A percentile compares a stretch with the other conserved stretches of the same genome.
Evolutionary conservation across 2,888 invertebrate genomes (phyloP).

Genomic region (Caenorhabditis uteleia): DNA sequence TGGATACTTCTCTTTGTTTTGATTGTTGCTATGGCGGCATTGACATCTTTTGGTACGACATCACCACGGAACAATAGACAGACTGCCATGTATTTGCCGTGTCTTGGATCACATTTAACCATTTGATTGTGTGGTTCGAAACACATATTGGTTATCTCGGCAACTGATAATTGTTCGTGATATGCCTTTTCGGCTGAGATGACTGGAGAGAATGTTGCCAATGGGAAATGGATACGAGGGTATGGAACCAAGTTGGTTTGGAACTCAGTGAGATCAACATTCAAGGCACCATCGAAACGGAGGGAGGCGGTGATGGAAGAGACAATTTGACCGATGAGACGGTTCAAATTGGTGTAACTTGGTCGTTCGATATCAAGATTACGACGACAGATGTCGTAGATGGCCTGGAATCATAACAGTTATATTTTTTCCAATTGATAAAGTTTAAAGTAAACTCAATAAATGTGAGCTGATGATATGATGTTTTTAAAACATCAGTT

Average conservation of each 20-base stretch:
- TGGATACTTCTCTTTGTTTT: constrained; percentile 68
- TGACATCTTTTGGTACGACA: constrained; percentile 68
- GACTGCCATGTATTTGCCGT: constrained; percentile 73
- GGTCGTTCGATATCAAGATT: constrained; percentile 74
- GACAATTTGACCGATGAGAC: constrained; percentile 79
- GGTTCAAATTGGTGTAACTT: constrained; percentile 86
- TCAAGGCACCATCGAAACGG: constrained; percentile 86
- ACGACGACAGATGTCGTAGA: constrained; percentile 83
- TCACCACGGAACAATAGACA: constrained; percentile 71
- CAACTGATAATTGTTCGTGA: constrained; percentile 74
- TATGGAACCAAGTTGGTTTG: constrained; percentile 78
- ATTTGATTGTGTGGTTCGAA: constrained; percentile 79
- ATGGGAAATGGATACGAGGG: constrained; percentile 88
- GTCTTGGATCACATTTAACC: constrained; percentile 74
- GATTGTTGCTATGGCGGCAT: constrained; percentile 67
- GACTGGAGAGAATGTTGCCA: constrained; percentile 75
- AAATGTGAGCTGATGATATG: too few species aligned
- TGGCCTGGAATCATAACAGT: constrained; percentile 75
- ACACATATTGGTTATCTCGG: constrained; percentile 84
- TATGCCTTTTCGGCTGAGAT: constrained; percentile 70
- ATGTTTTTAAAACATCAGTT: too few species aligned
- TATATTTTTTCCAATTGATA: too few species aligned
- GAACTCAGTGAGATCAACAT: constrained; percentile 85
- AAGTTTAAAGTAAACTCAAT: too few species aligned
- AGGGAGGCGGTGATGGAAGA: constrained; percentile 86